Conservation (phyloP, 1,140 invertebrate genomes). For the Lerema accius region DNA sequence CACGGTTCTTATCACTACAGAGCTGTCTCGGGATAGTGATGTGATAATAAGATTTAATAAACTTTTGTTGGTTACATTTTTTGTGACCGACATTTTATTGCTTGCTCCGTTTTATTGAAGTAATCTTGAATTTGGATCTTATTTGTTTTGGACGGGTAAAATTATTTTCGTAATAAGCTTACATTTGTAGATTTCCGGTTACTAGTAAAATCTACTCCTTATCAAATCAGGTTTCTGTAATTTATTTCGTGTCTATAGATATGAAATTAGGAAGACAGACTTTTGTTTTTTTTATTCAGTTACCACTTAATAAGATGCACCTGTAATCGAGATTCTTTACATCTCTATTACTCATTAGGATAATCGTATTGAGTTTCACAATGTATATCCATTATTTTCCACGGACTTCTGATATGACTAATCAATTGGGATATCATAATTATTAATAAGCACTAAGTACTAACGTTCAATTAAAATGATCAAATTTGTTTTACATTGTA, state of each 20-base stretch:
- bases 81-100: constrained; percentile 19
- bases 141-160: constrained; percentile 24
- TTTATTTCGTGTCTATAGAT: background rate
- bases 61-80: constrained; percentile 14
- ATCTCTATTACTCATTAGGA: no score
- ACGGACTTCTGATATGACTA: no score
- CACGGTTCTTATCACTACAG: constrained; percentile 23
- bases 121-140: constrained; percentile 15
- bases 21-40: constrained; percentile 27
- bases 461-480: no score
- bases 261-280: background rate
- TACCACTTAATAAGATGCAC: no score
- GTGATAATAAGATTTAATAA: constrained; percentile 28
- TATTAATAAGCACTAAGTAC: no score
- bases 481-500: no score
- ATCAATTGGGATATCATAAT: no score
- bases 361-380: no score
- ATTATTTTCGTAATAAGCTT: constrained; percentile 19
- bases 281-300: no score
- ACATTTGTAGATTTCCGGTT: constrained; percentile 9
- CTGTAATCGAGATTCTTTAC: no score
- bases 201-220: background rate
- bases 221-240: background rate
- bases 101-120: background rate
- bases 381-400: no score